Conservation (phyloP, 2,888 invertebrate species). For the Megaustenia siamemsis region DNA sequence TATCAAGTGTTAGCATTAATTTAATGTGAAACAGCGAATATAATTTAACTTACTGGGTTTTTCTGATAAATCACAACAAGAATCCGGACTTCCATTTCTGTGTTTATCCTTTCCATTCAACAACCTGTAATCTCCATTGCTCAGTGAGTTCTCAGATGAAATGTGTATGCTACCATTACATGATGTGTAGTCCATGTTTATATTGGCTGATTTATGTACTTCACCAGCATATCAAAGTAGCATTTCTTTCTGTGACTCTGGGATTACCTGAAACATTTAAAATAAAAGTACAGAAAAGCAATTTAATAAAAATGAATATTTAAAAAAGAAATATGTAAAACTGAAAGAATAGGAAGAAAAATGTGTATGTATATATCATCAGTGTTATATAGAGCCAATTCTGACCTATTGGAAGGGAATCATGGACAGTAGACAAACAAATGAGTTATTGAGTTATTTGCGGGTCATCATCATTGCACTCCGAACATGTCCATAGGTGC, state of each 20-base stretch:
- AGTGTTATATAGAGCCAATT: too few relatives aligned
- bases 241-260: background rate
- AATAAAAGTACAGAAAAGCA: background rate
- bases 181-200: conserved; percentile 5
- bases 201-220: background rate
- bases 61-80: conserved; percentile 42
- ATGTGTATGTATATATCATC: too few relatives aligned
- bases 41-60: conserved; percentile 26
- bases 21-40: background rate
- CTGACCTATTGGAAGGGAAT: too few relatives aligned
- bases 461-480: too few relatives aligned
- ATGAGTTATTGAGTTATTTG: too few relatives aligned
- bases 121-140: conserved; percentile 17
- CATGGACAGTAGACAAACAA: too few relatives aligned
- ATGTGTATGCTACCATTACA: background rate
- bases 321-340: too few relatives aligned
- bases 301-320: too few relatives aligned
- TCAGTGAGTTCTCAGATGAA: background rate
- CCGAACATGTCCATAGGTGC: too few relatives aligned
- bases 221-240: background rate
- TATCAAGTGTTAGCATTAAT: too few relatives aligned
- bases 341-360: too few relatives aligned
- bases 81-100: conserved; percentile 51
- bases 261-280: background rate
- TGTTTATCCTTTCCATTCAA: conserved; percentile 28